Evolutionary conservation across 2,113 vertebrate genomes (phyloP), one percentile per base, ranked within the genome.

Genomic region (Shinisaurus crocodilurus): DNA sequence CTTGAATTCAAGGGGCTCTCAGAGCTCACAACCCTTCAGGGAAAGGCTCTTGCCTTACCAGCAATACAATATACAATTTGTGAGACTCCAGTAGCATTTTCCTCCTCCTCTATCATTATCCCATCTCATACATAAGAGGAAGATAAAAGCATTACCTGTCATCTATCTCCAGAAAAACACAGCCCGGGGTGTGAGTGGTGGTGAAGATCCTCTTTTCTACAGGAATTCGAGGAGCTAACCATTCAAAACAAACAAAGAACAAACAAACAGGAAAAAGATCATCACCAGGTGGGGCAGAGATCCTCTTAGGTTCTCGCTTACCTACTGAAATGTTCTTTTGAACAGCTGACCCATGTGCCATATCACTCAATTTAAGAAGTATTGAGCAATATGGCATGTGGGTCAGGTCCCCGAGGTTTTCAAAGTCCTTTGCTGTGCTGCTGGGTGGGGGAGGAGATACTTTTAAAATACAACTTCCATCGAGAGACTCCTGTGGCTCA

Each of bases 171-270:
- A 99, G 96, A 95, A 99, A 99, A 87, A 99, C 96, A 96, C 98
- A 99, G 86, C 97, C 98, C 67, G 98, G 98, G 2, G 98, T 98
- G 93, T 99, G 98, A 72, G 98, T 98, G 45, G 98, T 99, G 88
- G 98, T 99, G 95, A 99, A 99, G 96, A 99, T 98, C 89, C 98
- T 98, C 95, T 99, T 99, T 95, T 98, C 98, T 93, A 96, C 95
- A 43, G 98, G 98, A 90, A 99, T 99, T 86, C 97, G 97, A 92
- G 98, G 98, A 75, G 98, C 98, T 99, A 95, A 23, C 15, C 63
- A 89, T 10, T 72, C 92, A 88, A 89, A 80, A 83, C 3, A 94
- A 80, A 86, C 3, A 95, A 82, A 85, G 79, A 91, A 74, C 60
- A 77, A 72, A 12, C n/a, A n/a, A n/a, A n/a, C n/a, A n/a, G n/a